Conservation (phyloP, 2,113 vertebrate genomes). For the Festucalex cinctus region DNA sequence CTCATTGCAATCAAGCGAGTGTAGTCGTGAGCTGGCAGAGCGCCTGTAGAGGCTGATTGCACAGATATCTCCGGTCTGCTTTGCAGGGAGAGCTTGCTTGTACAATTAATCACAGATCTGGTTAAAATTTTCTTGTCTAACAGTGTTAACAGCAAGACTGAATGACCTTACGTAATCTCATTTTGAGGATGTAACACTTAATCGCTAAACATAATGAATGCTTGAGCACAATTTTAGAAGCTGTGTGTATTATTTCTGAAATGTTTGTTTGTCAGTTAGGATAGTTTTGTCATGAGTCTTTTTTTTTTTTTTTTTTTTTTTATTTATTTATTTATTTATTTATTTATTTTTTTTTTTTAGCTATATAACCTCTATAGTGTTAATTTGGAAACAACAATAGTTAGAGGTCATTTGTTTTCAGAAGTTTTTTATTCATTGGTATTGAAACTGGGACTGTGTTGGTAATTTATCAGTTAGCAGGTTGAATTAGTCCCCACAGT, state of each 20-base stretch:
- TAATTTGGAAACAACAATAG: too few relatives aligned
- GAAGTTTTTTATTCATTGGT: too few relatives aligned
- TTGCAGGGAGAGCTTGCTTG: conserved; percentile 25
- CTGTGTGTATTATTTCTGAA: not conserved
- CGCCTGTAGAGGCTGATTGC: conserved; percentile 51
- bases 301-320: too few relatives aligned
- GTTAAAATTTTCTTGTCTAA: conserved; percentile 6
- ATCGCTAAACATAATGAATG: not conserved
- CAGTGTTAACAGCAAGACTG: not conserved
- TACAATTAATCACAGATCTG: conserved; percentile 25
- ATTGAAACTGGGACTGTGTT: too few relatives aligned
- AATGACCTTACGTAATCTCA: not conserved
- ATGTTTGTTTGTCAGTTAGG: too few relatives aligned
- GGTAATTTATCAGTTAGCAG: too few relatives aligned
- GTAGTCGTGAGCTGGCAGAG: conserved; percentile 57
- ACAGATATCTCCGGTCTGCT: conserved; percentile 34
- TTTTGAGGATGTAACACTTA: not conserved
- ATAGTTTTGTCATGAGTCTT: too few relatives aligned
- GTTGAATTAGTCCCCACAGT: too few relatives aligned
- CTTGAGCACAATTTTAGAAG: not conserved
- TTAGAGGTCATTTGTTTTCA: too few relatives aligned
- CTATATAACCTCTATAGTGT: too few relatives aligned
- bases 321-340: too few relatives aligned
- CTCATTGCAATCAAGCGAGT: conserved; percentile 61
- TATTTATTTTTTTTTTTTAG: too few relatives aligned